Evolutionary conservation across 2,888 invertebrate genomes (phyloP).

Genomic region (Rosalia funebris): DNA sequence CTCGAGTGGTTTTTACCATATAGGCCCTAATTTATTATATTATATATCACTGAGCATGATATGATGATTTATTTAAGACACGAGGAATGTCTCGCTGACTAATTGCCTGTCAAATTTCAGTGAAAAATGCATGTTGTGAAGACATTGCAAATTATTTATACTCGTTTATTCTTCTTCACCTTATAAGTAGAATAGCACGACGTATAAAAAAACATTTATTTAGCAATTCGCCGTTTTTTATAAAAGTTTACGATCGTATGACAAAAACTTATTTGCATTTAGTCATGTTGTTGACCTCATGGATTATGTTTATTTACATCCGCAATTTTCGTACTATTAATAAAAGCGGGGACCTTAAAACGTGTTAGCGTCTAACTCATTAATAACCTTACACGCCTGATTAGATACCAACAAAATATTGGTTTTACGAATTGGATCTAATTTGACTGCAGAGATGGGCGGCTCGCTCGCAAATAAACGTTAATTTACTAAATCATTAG

Average conservation of each 20-base stretch:
- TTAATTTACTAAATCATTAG: too few relatives aligned
- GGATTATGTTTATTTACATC: constrained; percentile 2
- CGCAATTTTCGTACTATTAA: background rate
- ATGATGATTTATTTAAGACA: too few relatives aligned
- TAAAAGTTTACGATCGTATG: background rate
- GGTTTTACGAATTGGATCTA: too few relatives aligned
- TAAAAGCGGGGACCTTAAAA: background rate
- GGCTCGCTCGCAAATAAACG: too few relatives aligned
- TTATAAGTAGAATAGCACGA: too few relatives aligned
- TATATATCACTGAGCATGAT: too few relatives aligned
- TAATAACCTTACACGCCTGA: background rate
- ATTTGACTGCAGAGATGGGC: too few relatives aligned
- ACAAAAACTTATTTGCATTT: background rate
- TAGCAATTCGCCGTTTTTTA: background rate
- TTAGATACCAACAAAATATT: background rate
- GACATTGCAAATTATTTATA: background rate
- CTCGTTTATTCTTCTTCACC: too few relatives aligned
- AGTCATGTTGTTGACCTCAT: constrained; percentile 4
- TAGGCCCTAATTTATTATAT: too few relatives aligned
- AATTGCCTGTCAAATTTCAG: background rate
- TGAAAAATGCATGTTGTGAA: background rate
- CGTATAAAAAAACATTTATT: background rate
- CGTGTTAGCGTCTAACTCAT: background rate
- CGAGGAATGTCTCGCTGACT: too few relatives aligned
- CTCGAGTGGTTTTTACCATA: background rate